Evolutionary conservation across 2,113 vertebrate genomes (phyloP).

Genomic region (Gopherus evgoodei): DNA sequence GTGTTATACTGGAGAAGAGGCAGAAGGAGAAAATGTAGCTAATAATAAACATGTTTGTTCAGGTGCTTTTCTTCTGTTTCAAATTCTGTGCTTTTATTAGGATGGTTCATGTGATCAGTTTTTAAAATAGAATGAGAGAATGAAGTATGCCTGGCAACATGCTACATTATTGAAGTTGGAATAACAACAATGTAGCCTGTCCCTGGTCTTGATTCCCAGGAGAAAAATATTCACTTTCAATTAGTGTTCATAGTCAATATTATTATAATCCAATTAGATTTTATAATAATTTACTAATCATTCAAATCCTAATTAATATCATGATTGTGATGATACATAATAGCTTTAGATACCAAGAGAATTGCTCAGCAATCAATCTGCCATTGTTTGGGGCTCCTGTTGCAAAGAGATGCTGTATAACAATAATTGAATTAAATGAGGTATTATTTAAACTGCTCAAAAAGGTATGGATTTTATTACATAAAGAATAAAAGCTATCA

Average conservation of each 20-base stretch:
- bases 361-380: neutral
- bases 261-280: neutral
- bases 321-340: neutral
- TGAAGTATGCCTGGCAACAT: neutral
- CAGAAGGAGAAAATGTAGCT: neutral
- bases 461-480: neutral
- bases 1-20: neutral
- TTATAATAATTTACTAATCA: slow-evolving; percentile 7
- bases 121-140: neutral
- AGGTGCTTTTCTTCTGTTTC: neutral
- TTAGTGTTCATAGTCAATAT: neutral
- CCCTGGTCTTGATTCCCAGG: neutral
- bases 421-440: neutral
- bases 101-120: neutral
- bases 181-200: neutral
- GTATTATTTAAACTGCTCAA: neutral
- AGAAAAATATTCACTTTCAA: neutral
- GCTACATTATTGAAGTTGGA: neutral
- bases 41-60: neutral
- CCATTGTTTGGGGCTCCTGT: neutral
- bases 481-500: neutral
- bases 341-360: neutral
- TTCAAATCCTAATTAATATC: neutral
- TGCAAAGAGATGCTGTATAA: neutral
- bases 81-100: neutral